Base-by-base conservation (phyloP, 1,140 invertebrate genomes). In the Ostrea denselamellosa region DNA sequence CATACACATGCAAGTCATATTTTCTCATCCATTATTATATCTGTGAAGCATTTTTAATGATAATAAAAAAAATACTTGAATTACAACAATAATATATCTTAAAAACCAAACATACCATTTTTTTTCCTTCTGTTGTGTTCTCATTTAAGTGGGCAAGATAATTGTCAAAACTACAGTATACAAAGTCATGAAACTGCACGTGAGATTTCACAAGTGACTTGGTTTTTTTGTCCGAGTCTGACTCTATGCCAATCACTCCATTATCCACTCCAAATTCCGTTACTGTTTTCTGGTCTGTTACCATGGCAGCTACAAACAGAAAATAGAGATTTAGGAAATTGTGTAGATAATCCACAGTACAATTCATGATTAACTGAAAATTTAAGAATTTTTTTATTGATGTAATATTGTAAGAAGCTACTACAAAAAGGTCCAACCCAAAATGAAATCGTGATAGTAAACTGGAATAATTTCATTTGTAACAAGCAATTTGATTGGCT, bases 101-200 rank as follows among this genome's bases (percentile, higher is more conserved):
- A 0, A 17, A 12, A 19, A 62, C 53, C 44, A 53, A 17, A 83
- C 89, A 56, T 44, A 90, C 90, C 85, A 85, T 82, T 58, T 54
- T 88, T 44, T 89, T 58, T 58, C 87, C 89, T 34, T 88, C 86
- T 25, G 54, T 71, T 71, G 58, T 77, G 83, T 19, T 86, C 53
- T 4, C 44, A 9, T 9, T 25, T 17, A 17, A 81, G 22, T 84
- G 52, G 83, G 58, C 58, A 88, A 44, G 87, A 85, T 65, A 87
- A 86, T 77, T 77, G 28, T 77, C 68, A 77, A 89, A 88, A 77
- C 89, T 87, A 54, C 62, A 86, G 71, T 88, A 91, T 17, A 89
- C 90, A 87, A 90, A 90, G 54, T 89, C 86, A 85, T 91, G 90
- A 68, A 88, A 88, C 88, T 90, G 86, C 81, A 89, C 51, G 7